Base-by-base conservation (phyloP, 2,797 vertebrate species). In the Danio tinwini region DNA sequence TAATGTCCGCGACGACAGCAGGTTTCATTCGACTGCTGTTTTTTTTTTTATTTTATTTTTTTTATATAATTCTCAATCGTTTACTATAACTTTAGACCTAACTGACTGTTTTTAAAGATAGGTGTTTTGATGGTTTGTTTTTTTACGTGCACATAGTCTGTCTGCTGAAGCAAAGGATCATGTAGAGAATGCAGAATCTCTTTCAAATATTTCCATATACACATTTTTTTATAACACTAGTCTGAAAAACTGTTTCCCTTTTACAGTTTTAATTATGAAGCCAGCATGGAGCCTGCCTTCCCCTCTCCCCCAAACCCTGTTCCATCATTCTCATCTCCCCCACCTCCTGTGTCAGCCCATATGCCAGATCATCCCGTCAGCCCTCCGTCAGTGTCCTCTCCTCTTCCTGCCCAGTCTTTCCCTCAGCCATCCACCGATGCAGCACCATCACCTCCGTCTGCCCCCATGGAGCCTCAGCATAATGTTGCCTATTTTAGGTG, bases 401-500 rank as follows among this genome's bases (percentile, higher is more conserved):
- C 80, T 80, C 0, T 68, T 78, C 6, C 52, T 87, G 87, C 75
- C 3, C 81, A 16, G 88, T 76, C 83, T 2, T 50, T 70, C 84
- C 0, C 0, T 39, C 1, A 82, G 88, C 39, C 44, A 5, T 76
- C 59, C 47, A 40, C 85, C 53, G 74, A 85, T 13, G 7, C 76
- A 62, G 21, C 58, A 21, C 53, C 69, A 13, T 16, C 71, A 39
- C 50, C 63, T 39, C n/a, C 70, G 14, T 65, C 5, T 7, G 64
- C 42, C 12, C 70, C 84, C 3, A 56, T 82, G 67, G 92, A 93
- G 71, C 70, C 88, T 0, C 88, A 90, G 49, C 93, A 92, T 5
- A 86, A 93, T 0, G 91, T 95, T 5, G 81, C 87, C 3, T 94
- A 94, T 85, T 95, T 95, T 83, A 93, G 93, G 94, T 94, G 42